Evolutionary conservation across 2,797 vertebrate species (phyloP).

Genomic region (Euphonia xanthogaster): DNA sequence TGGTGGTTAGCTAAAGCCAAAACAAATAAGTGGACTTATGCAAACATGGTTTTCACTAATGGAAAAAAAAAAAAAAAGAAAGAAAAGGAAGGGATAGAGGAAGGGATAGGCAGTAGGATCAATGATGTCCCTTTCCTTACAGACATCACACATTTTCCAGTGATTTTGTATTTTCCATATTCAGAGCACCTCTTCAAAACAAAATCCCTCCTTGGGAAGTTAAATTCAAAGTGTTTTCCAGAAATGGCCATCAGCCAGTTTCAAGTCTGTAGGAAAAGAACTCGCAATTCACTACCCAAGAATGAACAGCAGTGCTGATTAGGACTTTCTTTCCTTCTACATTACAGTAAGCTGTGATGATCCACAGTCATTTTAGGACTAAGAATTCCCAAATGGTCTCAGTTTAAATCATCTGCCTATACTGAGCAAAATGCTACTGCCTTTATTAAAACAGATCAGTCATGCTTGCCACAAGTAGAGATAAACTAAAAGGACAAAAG

Average conservation of each 20-base stretch:
- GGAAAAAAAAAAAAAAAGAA: not conserved
- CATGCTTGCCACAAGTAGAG: not conserved
- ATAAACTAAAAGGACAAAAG: not conserved
- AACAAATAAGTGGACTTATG: not conserved
- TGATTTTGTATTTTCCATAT: not conserved
- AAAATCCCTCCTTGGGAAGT: not conserved
- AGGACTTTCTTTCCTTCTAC: slow-evolving; percentile 1
- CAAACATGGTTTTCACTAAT: not conserved
- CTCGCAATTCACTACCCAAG: not conserved
- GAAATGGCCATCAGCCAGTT: slow-evolving; percentile 4
- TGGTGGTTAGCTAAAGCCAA: not conserved
- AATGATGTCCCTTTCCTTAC: not conserved
- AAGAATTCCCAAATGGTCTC: not conserved
- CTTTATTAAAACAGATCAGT: slow-evolving; percentile 23
- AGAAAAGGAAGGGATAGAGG: not conserved
- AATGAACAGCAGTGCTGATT: not conserved
- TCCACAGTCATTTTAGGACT: not conserved
- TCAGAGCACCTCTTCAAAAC: not conserved
- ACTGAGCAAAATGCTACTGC: not conserved
- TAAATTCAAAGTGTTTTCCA: not conserved
- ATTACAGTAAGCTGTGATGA: not conserved
- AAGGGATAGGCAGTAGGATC: not conserved
- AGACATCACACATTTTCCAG: not conserved
- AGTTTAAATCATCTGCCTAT: slow-evolving; percentile 24
- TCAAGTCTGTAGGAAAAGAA: not conserved